phyloP scores from a whole-genome alignment of 1,140 invertebrate genomes.

The Metopolophium dirhodum region DNA sequence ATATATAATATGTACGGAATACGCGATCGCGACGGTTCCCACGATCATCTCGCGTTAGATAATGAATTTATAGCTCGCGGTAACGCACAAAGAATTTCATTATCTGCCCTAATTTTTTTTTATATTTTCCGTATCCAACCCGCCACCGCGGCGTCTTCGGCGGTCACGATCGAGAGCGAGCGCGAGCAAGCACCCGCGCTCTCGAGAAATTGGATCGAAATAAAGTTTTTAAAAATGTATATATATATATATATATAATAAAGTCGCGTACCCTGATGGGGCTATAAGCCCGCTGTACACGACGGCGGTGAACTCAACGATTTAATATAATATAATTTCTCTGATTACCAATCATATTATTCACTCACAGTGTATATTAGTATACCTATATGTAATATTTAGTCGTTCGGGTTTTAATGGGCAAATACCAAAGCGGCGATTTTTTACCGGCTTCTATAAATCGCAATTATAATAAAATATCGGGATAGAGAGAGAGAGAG shows the following conservation, averaged over 20 bases:
- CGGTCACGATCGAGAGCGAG: slow-evolving; percentile 42
- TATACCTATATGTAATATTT: background rate
- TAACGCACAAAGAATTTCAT: slow-evolving; percentile 57
- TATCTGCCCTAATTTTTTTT: slow-evolving; percentile 56
- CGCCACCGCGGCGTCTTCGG: background rate
- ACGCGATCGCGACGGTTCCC: slow-evolving; percentile 40
- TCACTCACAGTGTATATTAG: background rate
- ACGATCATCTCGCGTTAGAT: slow-evolving; percentile 53
- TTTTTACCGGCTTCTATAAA: slow-evolving; percentile 42
- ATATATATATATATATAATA: background rate
- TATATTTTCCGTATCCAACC: background rate
- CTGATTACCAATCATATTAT: background rate
- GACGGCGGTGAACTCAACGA: background rate
- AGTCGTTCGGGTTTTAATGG: background rate
- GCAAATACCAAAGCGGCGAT: background rate
- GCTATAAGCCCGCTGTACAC: background rate
- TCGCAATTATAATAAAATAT: slow-evolving; percentile 24
- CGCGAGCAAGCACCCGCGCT: background rate
- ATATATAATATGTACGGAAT: background rate
- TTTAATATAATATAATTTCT: background rate
- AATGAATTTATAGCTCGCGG: slow-evolving; percentile 57
- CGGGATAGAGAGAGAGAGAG: background rate
- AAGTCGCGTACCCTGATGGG: background rate
- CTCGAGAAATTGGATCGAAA: slow-evolving; percentile 41
- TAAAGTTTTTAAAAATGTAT: background rate